Base-by-base conservation (phyloP, 1,140 invertebrate genomes). In the Solenopsis fugax region DNA sequence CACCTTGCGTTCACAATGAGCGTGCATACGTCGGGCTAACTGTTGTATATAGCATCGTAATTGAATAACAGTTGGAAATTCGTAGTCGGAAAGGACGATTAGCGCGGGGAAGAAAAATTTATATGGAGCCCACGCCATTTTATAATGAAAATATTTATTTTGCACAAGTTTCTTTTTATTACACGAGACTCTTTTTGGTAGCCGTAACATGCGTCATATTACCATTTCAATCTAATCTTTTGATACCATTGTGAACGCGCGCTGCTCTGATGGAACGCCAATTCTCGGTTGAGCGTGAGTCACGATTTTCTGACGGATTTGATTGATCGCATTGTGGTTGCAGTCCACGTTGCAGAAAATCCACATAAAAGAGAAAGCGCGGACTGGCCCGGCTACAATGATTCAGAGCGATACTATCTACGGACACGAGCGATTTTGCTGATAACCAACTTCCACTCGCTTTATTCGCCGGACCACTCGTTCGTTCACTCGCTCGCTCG, bases 1-100 rank as follows among this genome's bases (percentile, higher is more conserved):
- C 93, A 93, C 90, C 91, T 92, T 87, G 87, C 84, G 69, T 87
- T 89, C 87, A 56, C 89, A 62, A 64, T 88, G 85, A 88, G 76
- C 87, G 62, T 50, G 69, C 69, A 60, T 50, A 84, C 69, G 54
- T 72, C 54, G 80, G 56, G 24, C 45, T 60, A 34, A 73, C 54
- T 52, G 80, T 75, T 84, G 45, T 62, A 54, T 48, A 69, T 50
- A n/a, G 37, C 65, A 37, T 16, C 69, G 54, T 71, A 75, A 84
- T 60, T 73, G 80, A 84, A 84, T 84, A 84, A 84, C 58, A 21
- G 41, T 58, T 45, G 54, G 54, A 60, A 48, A 60, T 62, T 84
- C 69, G 54, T 62, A 69, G 34, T 50, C 45, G 80, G 4, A 41
- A 48, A 56, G 54, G 24, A 58, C 67, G 67, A 81, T 81, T 34